Percentiles rank a stretch among this genome's conserved stretches.
These are phyloP conservation scores for Enteromius anoplus DNA, from an alignment of 2,797 vertebrate species.

Conservation along the genomic window DNA sequence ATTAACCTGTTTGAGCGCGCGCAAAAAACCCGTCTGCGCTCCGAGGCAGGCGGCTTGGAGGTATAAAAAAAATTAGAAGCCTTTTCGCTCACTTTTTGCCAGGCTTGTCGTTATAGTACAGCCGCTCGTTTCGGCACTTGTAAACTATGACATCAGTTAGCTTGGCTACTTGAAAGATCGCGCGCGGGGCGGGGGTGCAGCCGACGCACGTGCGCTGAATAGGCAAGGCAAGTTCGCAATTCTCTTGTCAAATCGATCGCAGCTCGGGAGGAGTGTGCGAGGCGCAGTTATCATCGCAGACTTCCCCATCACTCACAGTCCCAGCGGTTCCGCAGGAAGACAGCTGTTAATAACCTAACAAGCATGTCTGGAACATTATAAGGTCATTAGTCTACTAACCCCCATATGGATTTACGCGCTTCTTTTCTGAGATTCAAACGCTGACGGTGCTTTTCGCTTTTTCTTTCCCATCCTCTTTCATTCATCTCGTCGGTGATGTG, in stretches of 20 bases:
- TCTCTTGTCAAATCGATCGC: slow-evolving; percentile 81
- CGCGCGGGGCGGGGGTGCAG: slow-evolving; percentile 75
- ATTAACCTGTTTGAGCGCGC: slow-evolving; percentile 55
- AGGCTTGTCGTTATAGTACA: slow-evolving; percentile 31
- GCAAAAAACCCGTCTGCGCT: slow-evolving; percentile 26
- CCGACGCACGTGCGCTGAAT: slow-evolving; percentile 81
- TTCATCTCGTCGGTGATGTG: slow-evolving; percentile 56
- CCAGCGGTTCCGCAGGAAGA: slow-evolving; percentile 60
- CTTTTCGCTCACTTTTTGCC: neutral
- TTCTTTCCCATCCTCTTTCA: slow-evolving; percentile 15
- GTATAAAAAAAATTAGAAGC: slow-evolving; percentile 33
- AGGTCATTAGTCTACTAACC: slow-evolving; percentile 54
- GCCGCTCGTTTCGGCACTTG: slow-evolving; percentile 61
- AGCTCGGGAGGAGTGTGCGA: slow-evolving; percentile 63
- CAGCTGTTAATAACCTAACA: slow-evolving; percentile 48
- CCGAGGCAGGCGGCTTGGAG: neutral
- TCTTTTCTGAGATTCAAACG: slow-evolving; percentile 66
- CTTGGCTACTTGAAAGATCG: slow-evolving; percentile 65
- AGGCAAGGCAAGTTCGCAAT: slow-evolving; percentile 75
- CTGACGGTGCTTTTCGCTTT: slow-evolving; percentile 27
- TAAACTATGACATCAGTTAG: slow-evolving; percentile 80
- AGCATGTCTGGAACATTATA: slow-evolving; percentile 67
- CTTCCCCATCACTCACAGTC: slow-evolving; percentile 69
- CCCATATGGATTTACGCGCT: slow-evolving; percentile 68
- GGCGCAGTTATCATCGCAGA: slow-evolving; percentile 75